phyloP scores from a whole-genome alignment of 2,113 vertebrate species.

The Actenoides lindsayi region DNA sequence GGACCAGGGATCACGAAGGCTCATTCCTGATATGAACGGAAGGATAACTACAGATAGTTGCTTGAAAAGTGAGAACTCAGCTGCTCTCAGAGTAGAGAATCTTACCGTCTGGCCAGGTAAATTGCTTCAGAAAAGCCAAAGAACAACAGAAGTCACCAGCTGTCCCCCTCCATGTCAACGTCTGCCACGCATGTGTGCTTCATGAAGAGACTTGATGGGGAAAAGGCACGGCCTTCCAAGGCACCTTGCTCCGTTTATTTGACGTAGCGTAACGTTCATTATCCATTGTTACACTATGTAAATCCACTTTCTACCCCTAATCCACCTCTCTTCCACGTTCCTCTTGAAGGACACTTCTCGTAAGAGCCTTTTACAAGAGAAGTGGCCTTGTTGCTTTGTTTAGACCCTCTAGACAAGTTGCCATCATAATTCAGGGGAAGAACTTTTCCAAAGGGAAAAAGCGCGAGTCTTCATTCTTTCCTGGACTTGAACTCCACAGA shows the following conservation, averaged over 20 bases:
- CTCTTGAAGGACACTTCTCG: background rate
- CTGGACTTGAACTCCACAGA: background rate
- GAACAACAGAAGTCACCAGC: background rate
- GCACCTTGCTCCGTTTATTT: background rate
- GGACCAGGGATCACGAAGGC: background rate
- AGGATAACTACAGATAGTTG: background rate
- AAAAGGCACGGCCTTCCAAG: background rate
- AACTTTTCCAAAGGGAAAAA: background rate
- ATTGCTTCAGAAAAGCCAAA: background rate
- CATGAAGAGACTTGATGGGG: background rate
- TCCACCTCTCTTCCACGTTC: background rate
- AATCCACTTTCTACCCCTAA: constrained; percentile 2
- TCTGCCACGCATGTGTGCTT: background rate
- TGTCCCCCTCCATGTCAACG: background rate
- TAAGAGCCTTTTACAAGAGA: background rate
- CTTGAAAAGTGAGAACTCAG: background rate
- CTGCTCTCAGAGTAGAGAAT: background rate
- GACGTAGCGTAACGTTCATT: background rate
- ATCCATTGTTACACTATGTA: background rate
- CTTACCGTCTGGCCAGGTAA: background rate
- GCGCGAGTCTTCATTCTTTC: background rate
- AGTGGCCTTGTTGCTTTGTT: background rate
- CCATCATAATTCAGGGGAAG: background rate
- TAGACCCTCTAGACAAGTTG: background rate
- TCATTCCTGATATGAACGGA: background rate